Evolutionary conservation across 2,113 vertebrate species (phyloP).

Genomic region (Fregetta grallaria): DNA sequence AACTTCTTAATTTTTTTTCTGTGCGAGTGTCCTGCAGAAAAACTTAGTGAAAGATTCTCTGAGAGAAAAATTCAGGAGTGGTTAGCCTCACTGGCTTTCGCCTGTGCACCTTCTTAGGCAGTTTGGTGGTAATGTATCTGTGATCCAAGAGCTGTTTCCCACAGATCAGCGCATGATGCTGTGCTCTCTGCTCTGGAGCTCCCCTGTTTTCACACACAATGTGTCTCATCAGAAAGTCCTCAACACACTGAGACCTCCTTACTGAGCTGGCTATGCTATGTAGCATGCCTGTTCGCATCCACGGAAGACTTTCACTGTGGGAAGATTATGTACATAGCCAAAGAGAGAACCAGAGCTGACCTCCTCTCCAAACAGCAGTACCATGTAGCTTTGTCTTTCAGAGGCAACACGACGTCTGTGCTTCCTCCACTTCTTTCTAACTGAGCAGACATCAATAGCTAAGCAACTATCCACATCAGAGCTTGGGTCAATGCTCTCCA

Average conservation of each 20-base stretch:
- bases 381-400: not conserved
- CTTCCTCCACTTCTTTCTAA: not conserved
- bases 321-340: not conserved
- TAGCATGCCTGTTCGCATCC: not conserved
- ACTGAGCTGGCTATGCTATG: not conserved
- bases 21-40: not conserved
- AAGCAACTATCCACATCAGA: not conserved
- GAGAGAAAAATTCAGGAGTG: not conserved
- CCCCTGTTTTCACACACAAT: not conserved
- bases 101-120: not conserved
- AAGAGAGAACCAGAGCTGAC: not conserved
- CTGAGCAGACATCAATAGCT: not conserved
- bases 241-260: not conserved
- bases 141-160: not conserved
- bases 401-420: accelerated
- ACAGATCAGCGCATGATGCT: not conserved
- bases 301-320: not conserved
- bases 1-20: not conserved
- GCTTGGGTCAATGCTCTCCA: not conserved
- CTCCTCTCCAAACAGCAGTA: not conserved
- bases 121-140: not conserved
- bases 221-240: not conserved
- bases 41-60: not conserved
- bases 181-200: not conserved
- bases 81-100: not conserved